phyloP scores from a whole-genome alignment of 1,140 invertebrate genomes.

The Temnothorax longispinosus region DNA sequence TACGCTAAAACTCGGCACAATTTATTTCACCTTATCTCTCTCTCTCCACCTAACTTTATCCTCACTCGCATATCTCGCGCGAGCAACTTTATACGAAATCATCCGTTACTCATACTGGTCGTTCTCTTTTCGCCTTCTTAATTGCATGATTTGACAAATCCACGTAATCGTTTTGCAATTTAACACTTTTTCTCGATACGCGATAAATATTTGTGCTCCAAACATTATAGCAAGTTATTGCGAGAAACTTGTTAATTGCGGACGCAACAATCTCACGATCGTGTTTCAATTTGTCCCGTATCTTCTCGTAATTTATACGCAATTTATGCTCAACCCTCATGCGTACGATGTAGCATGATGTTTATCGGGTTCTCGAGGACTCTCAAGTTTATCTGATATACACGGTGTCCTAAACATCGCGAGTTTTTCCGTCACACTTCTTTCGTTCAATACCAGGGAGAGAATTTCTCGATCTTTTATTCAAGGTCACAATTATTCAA shows the following conservation, averaged over 20 bases:
- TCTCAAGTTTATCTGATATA: slow-evolving; percentile 31
- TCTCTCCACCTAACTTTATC: not conserved
- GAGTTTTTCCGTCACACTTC: not conserved
- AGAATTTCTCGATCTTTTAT: not conserved
- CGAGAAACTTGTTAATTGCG: slow-evolving; percentile 26
- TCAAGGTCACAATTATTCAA: not conserved
- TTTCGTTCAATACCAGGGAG: not conserved
- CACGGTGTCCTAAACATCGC: not conserved
- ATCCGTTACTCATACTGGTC: not conserved
- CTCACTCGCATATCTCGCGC: not conserved
- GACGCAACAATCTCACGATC: slow-evolving; percentile 8
- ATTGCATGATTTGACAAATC: not conserved
- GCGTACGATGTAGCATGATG: not conserved
- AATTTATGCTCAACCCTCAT: slow-evolving; percentile 22
- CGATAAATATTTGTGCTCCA: not conserved
- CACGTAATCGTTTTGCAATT: not conserved
- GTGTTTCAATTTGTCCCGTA: slow-evolving; percentile 21
- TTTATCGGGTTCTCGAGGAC: slow-evolving; percentile 23
- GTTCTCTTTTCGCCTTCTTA: not conserved
- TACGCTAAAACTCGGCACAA: slow-evolving; percentile 73
- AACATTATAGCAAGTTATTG: slow-evolving; percentile 3
- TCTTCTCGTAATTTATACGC: slow-evolving; percentile 27
- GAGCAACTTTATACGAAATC: slow-evolving; percentile 26
- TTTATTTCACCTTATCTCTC: slow-evolving; percentile 69
- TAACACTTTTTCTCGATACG: not conserved